Conservation (phyloP, 2,797 vertebrate genomes). For the Argentina silus region DNA sequence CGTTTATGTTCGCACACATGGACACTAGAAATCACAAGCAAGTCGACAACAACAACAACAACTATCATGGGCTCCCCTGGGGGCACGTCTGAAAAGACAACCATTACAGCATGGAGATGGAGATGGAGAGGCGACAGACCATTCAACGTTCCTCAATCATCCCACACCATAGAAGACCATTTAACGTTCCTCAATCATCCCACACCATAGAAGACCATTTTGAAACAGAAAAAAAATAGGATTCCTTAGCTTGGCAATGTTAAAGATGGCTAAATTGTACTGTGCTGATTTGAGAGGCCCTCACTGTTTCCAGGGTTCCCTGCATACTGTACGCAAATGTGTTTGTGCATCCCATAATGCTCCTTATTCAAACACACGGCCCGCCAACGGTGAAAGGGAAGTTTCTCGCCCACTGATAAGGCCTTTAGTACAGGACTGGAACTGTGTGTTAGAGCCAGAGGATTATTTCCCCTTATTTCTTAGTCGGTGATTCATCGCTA, state of each 20-base stretch:
- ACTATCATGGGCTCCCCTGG: no score
- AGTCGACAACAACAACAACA: no score
- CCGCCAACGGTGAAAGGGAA: constrained; percentile 15
- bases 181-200: not conserved
- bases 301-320: no score
- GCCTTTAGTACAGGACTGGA: not conserved
- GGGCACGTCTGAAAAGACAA: constrained; percentile 7
- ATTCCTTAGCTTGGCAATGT: not conserved
- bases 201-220: not conserved
- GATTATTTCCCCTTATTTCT: constrained; percentile 40
- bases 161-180: not conserved
- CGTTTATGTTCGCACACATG: no score
- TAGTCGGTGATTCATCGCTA: constrained; percentile 50
- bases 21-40: no score
- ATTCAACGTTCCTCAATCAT: not conserved
- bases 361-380: constrained; percentile 34
- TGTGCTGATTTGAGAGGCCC: no score
- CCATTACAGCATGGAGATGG: no score
- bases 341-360: constrained; percentile 23
- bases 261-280: not conserved
- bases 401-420: constrained; percentile 12
- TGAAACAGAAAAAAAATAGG: not conserved
- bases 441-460: constrained; percentile 12
- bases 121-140: not conserved
- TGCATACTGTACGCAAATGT: not conserved